These are phyloP conservation scores for Synanceia verrucosa DNA, from an alignment of 2,797 vertebrate species.

Conservation along the genomic window DNA sequence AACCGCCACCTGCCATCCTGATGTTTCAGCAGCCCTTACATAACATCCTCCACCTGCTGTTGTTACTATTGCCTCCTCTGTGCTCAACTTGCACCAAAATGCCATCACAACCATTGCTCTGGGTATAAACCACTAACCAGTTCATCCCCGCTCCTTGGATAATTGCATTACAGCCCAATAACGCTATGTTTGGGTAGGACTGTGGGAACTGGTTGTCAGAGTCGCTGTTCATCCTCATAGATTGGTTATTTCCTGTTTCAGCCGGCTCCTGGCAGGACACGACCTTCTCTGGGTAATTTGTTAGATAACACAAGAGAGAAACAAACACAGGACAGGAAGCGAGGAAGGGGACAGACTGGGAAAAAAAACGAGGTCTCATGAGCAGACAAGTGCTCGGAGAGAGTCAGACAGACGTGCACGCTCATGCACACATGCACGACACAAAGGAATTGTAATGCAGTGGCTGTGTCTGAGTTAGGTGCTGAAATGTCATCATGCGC, in stretches of 20 bases:
- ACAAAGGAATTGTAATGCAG: conserved; percentile 22
- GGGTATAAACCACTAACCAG: conserved; percentile 28
- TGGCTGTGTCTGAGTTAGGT: conserved; percentile 39
- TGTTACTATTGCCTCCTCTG: conserved; percentile 47
- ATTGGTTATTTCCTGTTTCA: conserved; percentile 67
- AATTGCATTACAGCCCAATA: conserved; percentile 64
- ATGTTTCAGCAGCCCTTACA: conserved; percentile 50
- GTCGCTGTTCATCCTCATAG: conserved; percentile 35
- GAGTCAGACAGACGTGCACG: conserved; percentile 24
- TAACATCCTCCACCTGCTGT: conserved; percentile 60
- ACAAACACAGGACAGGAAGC: conserved; percentile 4
- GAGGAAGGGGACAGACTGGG: conserved; percentile 23
- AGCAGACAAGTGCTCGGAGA: conserved; percentile 33
- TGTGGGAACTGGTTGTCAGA: conserved; percentile 65
- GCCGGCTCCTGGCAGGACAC: conserved; percentile 35
- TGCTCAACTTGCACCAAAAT: conserved; percentile 30
- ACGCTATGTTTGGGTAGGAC: conserved; percentile 52
- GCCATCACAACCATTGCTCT: conserved; percentile 11
- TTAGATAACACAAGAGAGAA: conserved; percentile 57
- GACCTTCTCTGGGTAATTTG: conserved; percentile 38
- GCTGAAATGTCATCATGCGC: conserved; percentile 68
- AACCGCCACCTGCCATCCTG: conserved; percentile 33
- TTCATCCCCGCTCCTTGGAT: conserved; percentile 29
- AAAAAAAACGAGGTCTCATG: conserved; percentile 26
- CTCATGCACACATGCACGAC: conserved; percentile 7